phyloP scores from a whole-genome alignment of 2,797 vertebrate genomes.

The Cyprinella venusta region DNA sequence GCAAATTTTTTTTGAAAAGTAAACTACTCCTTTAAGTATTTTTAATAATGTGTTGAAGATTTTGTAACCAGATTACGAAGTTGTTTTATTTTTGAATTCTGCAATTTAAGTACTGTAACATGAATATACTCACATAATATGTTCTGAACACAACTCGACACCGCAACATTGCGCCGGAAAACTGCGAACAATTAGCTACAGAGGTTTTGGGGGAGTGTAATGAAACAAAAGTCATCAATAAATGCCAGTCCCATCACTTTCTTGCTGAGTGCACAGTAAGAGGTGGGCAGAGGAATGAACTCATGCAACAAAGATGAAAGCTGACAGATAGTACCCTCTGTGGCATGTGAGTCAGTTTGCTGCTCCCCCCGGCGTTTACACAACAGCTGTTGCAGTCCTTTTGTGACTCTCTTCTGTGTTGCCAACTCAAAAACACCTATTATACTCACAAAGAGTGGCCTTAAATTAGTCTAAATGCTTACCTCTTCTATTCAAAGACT shows the following conservation, averaged over 20 bases:
- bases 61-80: not conserved
- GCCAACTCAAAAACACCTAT: constrained; percentile 31
- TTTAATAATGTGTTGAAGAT: not conserved
- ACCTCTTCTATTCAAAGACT: not conserved
- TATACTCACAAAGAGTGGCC: constrained; percentile 10
- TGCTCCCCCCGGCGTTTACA: constrained; percentile 43
- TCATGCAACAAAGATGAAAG: constrained; percentile 73
- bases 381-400: constrained; percentile 48
- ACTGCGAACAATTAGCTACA: not conserved
- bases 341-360: constrained; percentile 55
- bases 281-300: constrained; percentile 56
- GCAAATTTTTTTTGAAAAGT: no score
- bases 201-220: constrained; percentile 36
- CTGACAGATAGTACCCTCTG: constrained; percentile 64
- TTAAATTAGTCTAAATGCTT: constrained; percentile 25
- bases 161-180: not conserved
- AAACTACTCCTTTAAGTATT: not conserved
- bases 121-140: no score
- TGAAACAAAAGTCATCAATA: constrained; percentile 21
- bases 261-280: constrained; percentile 47
- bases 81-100: not conserved
- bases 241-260: constrained; percentile 27
- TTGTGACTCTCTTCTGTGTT: constrained; percentile 11
- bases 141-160: not conserved
- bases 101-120: not conserved